A percentile compares a stretch with the other conserved stretches of the same genome.
phyloP scores from a whole-genome alignment of 2,113 vertebrate species.

The Cyanistes caeruleus region DNA sequence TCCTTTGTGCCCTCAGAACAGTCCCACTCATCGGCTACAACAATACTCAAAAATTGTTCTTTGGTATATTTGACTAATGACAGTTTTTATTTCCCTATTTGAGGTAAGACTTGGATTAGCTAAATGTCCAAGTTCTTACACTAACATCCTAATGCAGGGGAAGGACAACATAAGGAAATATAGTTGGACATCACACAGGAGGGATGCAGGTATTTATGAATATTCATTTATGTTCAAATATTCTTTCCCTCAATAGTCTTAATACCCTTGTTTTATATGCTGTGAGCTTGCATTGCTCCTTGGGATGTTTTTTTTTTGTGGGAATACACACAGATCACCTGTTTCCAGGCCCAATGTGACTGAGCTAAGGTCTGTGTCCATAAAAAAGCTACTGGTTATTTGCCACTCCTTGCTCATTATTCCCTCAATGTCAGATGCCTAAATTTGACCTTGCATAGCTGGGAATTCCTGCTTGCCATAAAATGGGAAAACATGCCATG shows the following conservation, averaged over 20 bases:
- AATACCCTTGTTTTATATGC: background rate
- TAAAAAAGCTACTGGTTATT: background rate
- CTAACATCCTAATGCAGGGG: rapidly evolving
- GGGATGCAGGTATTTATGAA: background rate
- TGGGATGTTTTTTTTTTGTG: background rate
- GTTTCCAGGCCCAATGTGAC: background rate
- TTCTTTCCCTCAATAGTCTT: background rate
- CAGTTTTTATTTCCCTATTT: background rate
- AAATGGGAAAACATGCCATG: rapidly evolving
- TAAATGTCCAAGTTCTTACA: background rate
- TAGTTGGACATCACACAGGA: background rate
- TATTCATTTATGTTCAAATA: background rate
- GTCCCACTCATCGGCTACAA: background rate
- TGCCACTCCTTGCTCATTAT: background rate
- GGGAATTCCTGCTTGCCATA: background rate
- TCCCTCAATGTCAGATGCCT: background rate
- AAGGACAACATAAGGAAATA: background rate
- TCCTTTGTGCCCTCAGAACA: background rate
- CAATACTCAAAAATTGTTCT: background rate
- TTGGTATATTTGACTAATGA: background rate
- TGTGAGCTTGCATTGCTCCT: background rate
- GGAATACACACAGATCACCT: background rate
- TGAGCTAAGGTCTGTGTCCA: background rate
- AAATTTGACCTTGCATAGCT: background rate
- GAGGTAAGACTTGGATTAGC: background rate